Conservation (phyloP, 2,888 invertebrate species). For the Lasioglossum zephyrum region DNA sequence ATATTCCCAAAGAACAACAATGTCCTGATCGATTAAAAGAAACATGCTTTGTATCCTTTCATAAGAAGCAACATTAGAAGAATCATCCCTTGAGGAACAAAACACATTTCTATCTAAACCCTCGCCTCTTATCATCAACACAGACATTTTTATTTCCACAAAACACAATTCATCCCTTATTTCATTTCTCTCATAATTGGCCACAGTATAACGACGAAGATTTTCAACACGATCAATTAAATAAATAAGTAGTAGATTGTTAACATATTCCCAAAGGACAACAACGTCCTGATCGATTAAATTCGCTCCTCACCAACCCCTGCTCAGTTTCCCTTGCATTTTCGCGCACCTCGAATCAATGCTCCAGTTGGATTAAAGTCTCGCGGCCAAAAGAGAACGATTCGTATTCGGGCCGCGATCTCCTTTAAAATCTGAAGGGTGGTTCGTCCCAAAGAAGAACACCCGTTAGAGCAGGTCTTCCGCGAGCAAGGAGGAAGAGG, state of each 20-base stretch:
- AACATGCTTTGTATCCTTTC: neutral
- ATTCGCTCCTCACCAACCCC: neutral
- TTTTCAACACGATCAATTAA: too few relatives aligned
- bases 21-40: neutral
- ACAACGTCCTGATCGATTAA: neutral
- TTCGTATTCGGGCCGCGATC: constrained; percentile 44
- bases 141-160: too few relatives aligned
- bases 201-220: too few relatives aligned
- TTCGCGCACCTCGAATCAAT: neutral
- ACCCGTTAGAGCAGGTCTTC: constrained; percentile 65
- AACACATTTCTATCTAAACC: too few relatives aligned
- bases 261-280: neutral
- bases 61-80: too few relatives aligned
- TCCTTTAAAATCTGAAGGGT: constrained; percentile 16
- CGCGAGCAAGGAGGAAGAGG: constrained; percentile 28
- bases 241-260: neutral
- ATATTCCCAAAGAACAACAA: neutral
- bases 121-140: too few relatives aligned
- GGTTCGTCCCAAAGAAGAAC: constrained; percentile 14
- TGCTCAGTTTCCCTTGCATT: neutral
- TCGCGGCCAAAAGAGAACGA: constrained; percentile 2
- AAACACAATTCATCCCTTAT: too few relatives aligned
- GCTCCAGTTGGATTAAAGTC: too few relatives aligned
- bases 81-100: neutral
- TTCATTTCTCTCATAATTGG: too few relatives aligned